Percentiles rank a stretch among this genome's conserved stretches.
Evolutionary conservation across 2,888 invertebrate species (phyloP).

Genomic region (Folsomia candida): DNA sequence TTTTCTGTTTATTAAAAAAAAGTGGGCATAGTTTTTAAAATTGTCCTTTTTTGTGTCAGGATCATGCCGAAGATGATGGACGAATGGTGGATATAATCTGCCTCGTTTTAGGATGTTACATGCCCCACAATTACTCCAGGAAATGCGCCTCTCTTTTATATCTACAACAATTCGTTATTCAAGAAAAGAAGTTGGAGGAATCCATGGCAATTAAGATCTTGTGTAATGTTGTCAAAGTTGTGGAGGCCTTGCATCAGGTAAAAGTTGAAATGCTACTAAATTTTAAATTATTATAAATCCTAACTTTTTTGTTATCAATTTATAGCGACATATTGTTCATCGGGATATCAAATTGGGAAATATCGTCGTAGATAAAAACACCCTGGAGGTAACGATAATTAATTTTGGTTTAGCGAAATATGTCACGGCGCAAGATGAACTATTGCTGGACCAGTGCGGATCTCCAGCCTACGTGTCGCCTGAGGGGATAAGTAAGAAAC

Average conservation of each 20-base stretch:
- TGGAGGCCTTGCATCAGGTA: slow-evolving; percentile 71
- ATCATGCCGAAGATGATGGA: slow-evolving; percentile 57
- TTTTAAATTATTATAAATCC: neutral
- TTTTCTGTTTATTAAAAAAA: neutral
- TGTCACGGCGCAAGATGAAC: slow-evolving; percentile 68
- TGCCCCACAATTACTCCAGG: slow-evolving; percentile 65
- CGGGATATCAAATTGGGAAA: slow-evolving; percentile 75
- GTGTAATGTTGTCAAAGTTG: slow-evolving; percentile 70
- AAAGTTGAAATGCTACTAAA: slow-evolving; percentile 36
- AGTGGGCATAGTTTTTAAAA: neutral
- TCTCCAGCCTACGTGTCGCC: slow-evolving; percentile 80
- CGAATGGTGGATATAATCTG: slow-evolving; percentile 60
- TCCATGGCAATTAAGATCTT: slow-evolving; percentile 72
- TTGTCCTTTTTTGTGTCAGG: slow-evolving; percentile 56
- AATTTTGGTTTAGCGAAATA: slow-evolving; percentile 77
- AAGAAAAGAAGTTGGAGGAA: slow-evolving; percentile 71
- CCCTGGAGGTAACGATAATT: slow-evolving; percentile 64
- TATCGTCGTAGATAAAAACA: slow-evolving; percentile 69
- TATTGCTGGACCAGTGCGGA: slow-evolving; percentile 71
- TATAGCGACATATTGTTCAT: slow-evolving; percentile 71
- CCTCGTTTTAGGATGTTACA: slow-evolving; percentile 71
- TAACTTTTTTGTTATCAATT: slow-evolving; percentile 16
- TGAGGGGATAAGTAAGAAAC: slow-evolving; percentile 72
- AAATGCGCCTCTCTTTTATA: slow-evolving; percentile 63
- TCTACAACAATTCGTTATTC: slow-evolving; percentile 72